phyloP scores from a whole-genome alignment of 1,140 invertebrate genomes.

The Chlorops oryzae region DNA sequence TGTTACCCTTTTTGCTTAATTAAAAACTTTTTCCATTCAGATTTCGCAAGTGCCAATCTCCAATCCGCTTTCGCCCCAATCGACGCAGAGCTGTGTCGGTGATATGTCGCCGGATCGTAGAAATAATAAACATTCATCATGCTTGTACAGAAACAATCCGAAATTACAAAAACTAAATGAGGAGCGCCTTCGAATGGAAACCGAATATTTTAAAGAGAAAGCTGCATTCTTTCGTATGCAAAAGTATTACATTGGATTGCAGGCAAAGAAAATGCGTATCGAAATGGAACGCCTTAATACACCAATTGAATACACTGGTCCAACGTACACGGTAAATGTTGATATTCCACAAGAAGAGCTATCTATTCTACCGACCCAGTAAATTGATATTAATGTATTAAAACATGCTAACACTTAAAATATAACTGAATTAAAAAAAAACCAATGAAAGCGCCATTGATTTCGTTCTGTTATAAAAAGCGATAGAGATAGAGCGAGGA shows the following conservation, averaged over 20 bases:
- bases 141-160: constrained; percentile 10
- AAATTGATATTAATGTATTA: no score
- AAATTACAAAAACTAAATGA: constrained; percentile 23
- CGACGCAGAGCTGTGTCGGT: no score
- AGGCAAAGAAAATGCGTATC: constrained; percentile 25
- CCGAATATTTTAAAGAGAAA: constrained; percentile 30
- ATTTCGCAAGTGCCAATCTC: constrained; percentile 2
- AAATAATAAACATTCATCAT: no score
- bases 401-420: no score
- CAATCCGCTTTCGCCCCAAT: constrained; percentile 14
- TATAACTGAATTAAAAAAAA: no score
- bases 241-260: constrained; percentile 30
- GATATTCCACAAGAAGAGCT: no score
- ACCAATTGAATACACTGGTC: background rate
- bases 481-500: no score
- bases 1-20: no score
- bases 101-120: constrained; percentile 6
- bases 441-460: background rate
- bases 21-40: constrained; percentile 3
- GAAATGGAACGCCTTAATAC: constrained; percentile 18
- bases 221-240: constrained; percentile 34
- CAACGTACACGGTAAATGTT: background rate
- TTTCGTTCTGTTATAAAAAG: no score
- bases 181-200: constrained; percentile 28
- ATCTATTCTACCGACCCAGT: no score